Evolutionary conservation across 1,140 invertebrate species (phyloP), one percentile per base, ranked within the genome.

Genomic region (Lepidostoma basale): DNA sequence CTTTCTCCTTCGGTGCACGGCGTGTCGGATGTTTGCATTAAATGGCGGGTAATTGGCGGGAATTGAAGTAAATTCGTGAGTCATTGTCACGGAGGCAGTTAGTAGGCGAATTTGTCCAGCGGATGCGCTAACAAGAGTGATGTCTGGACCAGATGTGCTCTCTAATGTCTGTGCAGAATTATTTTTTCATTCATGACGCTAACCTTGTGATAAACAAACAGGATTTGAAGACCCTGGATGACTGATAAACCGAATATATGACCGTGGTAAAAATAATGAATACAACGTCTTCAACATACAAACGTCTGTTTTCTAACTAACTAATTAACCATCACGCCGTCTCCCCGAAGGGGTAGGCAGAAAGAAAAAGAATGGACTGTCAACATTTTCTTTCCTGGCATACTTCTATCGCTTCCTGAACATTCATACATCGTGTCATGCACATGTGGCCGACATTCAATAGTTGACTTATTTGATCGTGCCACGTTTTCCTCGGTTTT

Each of bases 41-140:
- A 62, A 28, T 45, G 42, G 60, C 40, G 18, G 42, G 14, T 63
- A 49, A 63, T 63, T 63, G 62, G 40, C 36, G 44, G 42, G 62
- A 49, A 63, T 47, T 30, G 36, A 22, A 30, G 16, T 52, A 33
- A 63, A 63, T 36, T 49, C 42, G 39, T 49, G 44, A 63, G 14
- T 63, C 62, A 63, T 12, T 14, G 40, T 28, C 45, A 20, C 39
- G 33, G 52, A 28, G 25, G 33, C 28, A 56, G 20, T 56, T 30
- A 2, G 33, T 56, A 56, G 28, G 14, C 14, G 5, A 56, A 33
- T 56, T 56, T 56, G 33, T 56, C 52, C 26, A 20, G 52, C 52
- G 52, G 52, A 56, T 56, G 52, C 18, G 45, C 25, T 10, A 23
- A 23, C n/a, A 49, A 12, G 22, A 18, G 22, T 49, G 45, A 23